These are phyloP conservation scores for Acronicta psi DNA, from an alignment of 2,888 invertebrate species.

Conservation along the genomic window DNA sequence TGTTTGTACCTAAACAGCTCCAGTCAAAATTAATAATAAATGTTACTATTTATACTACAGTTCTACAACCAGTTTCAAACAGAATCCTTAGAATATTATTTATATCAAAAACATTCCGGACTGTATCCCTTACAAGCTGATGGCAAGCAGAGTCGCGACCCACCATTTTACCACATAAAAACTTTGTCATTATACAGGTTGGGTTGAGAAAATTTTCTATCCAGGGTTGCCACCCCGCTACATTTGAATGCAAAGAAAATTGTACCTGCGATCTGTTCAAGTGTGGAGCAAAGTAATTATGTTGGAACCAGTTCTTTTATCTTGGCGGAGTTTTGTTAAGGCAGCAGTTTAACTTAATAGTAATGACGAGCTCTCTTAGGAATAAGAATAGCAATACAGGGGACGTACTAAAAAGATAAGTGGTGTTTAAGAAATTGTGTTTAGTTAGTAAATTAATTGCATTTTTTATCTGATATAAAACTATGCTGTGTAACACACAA, in stretches of 20 bases:
- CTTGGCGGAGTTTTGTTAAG: not conserved
- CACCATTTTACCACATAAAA: constrained; percentile 28
- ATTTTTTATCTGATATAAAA: too few relatives aligned
- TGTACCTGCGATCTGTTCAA: not conserved
- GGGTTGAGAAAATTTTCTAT: constrained; percentile 16
- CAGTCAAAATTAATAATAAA: too few relatives aligned
- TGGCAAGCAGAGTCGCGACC: constrained; percentile 19
- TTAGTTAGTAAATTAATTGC: too few relatives aligned
- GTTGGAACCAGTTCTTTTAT: constrained; percentile 9
- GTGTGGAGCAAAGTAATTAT: constrained; percentile 14
- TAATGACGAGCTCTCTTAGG: not conserved
- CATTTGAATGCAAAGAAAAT: constrained; percentile 35
- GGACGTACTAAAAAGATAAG: too few relatives aligned
- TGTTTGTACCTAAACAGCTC: too few relatives aligned
- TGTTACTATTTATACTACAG: too few relatives aligned
- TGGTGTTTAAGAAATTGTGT: too few relatives aligned
- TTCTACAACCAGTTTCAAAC: too few relatives aligned
- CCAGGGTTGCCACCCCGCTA: constrained; percentile 23
- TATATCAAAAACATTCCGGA: constrained; percentile 2
- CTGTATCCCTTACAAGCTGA: constrained; percentile 19
- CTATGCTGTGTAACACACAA: too few relatives aligned
- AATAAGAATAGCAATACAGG: not conserved
- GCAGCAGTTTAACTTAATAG: not conserved
- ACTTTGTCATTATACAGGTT: constrained; percentile 44
- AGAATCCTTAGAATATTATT: too few relatives aligned